These are phyloP conservation scores for Gallinago undulata DNA, from an alignment of 2,113 vertebrate species.

Conservation along the genomic window DNA sequence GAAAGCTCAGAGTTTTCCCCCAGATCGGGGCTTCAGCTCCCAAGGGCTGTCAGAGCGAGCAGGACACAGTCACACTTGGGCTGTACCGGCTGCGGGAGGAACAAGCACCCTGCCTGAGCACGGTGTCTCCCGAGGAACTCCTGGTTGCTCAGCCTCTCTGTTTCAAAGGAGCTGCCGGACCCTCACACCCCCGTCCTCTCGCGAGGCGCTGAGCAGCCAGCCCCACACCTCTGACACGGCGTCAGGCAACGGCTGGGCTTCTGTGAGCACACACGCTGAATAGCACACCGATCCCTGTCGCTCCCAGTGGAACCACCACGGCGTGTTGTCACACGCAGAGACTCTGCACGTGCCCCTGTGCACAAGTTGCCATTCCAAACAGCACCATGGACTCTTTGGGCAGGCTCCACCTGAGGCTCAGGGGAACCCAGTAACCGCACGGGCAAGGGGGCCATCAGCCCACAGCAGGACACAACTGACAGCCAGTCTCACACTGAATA, in stretches of 20 bases:
- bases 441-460: accelerated
- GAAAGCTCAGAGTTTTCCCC: background rate
- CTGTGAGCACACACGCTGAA: background rate
- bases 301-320: background rate
- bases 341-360: accelerated
- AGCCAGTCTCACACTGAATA: too few relatives aligned
- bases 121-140: accelerated
- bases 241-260: background rate
- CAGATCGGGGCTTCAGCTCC: accelerated
- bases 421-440: accelerated
- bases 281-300: background rate
- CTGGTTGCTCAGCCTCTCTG: background rate
- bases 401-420: background rate
- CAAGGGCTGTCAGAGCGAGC: accelerated
- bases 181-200: background rate
- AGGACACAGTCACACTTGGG: accelerated
- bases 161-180: background rate
- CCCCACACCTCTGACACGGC: background rate
- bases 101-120: accelerated
- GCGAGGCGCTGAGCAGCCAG: background rate
- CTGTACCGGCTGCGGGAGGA: accelerated
- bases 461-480: background rate
- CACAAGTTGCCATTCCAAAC: background rate
- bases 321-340: background rate
- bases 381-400: too few relatives aligned